Conservation (phyloP, 2,797 vertebrate genomes). For the Lepus oiostolus region DNA sequence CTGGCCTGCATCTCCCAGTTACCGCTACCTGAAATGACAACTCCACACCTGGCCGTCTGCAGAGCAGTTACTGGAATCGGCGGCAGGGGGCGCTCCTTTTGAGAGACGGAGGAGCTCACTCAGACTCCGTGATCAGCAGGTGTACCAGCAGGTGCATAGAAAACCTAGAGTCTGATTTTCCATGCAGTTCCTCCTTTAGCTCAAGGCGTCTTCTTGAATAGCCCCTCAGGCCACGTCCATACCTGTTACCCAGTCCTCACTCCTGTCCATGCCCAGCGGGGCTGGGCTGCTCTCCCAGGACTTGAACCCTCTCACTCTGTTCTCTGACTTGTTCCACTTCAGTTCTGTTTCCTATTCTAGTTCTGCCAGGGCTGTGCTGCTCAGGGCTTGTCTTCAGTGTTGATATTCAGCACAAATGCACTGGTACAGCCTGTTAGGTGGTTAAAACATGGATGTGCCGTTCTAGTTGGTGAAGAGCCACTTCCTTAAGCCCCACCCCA, state of each 20-base stretch:
- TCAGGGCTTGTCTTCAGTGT: neutral
- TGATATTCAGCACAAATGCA: neutral
- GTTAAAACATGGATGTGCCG: neutral
- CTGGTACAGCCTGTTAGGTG: neutral
- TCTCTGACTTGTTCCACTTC: neutral
- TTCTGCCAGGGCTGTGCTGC: neutral
- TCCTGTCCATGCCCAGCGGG: neutral
- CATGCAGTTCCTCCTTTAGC: neutral
- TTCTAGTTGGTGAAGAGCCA: neutral
- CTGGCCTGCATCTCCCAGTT: neutral
- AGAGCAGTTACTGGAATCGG: accelerated
- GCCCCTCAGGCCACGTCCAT: neutral
- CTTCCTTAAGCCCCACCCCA: no score
- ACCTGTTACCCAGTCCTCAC: neutral
- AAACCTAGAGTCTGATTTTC: neutral
- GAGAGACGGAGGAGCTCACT: neutral
- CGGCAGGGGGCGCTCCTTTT: accelerated
- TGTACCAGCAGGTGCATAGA: neutral
- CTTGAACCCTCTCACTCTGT: no score
- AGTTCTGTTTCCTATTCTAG: no score
- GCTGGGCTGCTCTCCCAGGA: neutral
- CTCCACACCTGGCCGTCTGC: accelerated
- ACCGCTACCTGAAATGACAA: neutral
- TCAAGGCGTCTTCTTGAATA: neutral
- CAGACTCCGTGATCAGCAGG: neutral